These are phyloP conservation scores for Andricus curvator DNA, from an alignment of 2,888 invertebrate species.

Conservation along the genomic window DNA sequence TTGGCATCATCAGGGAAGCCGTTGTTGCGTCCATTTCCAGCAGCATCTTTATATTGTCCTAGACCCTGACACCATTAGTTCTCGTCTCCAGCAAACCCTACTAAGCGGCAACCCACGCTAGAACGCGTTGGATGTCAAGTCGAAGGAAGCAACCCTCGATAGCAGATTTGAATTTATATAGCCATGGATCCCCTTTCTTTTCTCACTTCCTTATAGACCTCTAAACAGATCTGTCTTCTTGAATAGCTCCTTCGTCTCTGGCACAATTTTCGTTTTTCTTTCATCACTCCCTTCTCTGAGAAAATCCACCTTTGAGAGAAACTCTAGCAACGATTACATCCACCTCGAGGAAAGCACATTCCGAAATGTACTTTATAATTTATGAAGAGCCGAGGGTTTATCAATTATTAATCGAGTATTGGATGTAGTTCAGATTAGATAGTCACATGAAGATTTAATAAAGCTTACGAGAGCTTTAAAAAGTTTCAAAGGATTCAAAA, in stretches of 20 bases:
- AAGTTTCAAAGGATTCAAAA: too few relatives aligned
- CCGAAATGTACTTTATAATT: background rate
- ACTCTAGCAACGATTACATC: background rate
- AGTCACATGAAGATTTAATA: too few relatives aligned
- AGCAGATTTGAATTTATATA: conserved; percentile 36
- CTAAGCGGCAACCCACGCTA: conserved; percentile 23
- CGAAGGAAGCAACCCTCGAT: conserved; percentile 37
- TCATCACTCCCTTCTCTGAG: background rate
- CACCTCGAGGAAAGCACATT: background rate
- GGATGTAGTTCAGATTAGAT: too few relatives aligned
- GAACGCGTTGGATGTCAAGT: conserved; percentile 34
- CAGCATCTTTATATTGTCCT: conserved; percentile 15
- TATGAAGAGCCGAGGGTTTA: background rate
- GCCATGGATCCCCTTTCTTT: conserved; percentile 30
- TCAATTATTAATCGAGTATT: background rate
- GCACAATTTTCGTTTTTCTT: conserved; percentile 37
- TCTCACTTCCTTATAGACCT: conserved; percentile 41
- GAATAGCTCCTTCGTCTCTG: conserved; percentile 37
- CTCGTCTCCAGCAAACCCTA: conserved; percentile 19
- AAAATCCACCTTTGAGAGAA: conserved; percentile 11
- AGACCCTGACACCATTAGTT: conserved; percentile 34
- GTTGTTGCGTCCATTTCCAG: conserved; percentile 10
- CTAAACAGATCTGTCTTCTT: conserved; percentile 38
- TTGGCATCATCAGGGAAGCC: background rate
- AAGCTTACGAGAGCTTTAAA: too few relatives aligned